phyloP scores from a whole-genome alignment of 2,888 invertebrate genomes.

The Anticlea derivata region DNA sequence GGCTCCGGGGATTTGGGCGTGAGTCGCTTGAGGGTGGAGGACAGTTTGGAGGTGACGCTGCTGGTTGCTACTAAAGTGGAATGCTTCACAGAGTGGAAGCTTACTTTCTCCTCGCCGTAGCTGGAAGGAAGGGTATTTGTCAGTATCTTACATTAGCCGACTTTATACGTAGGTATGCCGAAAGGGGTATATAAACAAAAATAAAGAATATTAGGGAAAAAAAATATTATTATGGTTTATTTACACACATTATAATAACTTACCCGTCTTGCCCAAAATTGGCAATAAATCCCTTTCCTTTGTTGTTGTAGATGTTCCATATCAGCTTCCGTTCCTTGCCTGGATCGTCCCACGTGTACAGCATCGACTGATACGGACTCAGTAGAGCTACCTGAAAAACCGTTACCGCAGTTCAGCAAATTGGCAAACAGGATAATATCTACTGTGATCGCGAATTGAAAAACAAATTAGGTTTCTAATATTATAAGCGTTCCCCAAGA shows the following conservation, averaged over 20 bases:
- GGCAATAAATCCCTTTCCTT: constrained; percentile 88
- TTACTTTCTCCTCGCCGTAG: constrained; percentile 88
- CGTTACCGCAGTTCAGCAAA: neutral
- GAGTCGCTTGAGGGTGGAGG: constrained; percentile 80
- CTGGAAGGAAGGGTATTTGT: constrained; percentile 54
- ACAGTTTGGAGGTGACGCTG: constrained; percentile 81
- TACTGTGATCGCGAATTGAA: no score
- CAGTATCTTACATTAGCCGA: no score
- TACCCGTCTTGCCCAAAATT: constrained; percentile 88
- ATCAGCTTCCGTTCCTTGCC: constrained; percentile 87
- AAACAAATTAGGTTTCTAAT: no score
- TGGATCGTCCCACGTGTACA: constrained; percentile 95
- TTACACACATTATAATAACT: no score
- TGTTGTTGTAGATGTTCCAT: constrained; percentile 93
- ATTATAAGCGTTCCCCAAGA: no score
- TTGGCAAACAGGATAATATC: neutral
- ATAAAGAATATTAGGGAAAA: no score
- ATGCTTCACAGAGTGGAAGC: constrained; percentile 87
- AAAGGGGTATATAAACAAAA: no score
- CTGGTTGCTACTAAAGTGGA: constrained; percentile 71
- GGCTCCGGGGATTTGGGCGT: constrained; percentile 80
- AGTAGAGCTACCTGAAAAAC: constrained; percentile 85
- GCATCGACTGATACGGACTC: constrained; percentile 88
- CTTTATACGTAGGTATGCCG: no score
- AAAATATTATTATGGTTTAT: no score